Base-by-base conservation (phyloP, 2,888 invertebrate species). In the Leptinotarsa haldemani region DNA sequence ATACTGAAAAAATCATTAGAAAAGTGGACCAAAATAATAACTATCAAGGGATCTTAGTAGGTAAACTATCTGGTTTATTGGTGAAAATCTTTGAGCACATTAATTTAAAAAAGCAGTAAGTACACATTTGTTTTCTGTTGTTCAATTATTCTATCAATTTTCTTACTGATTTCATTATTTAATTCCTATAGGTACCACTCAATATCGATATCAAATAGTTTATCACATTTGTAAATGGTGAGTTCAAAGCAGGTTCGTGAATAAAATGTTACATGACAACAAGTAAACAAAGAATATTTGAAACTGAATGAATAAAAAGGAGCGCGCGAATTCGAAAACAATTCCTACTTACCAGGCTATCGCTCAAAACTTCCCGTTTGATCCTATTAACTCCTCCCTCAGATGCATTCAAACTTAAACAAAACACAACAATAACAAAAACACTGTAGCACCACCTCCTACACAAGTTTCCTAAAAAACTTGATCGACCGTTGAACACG, bases 401-500 rank as follows among this genome's bases (percentile, higher is more conserved):
- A 50, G 48, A 46, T 20, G 48, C 71, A 69, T 65, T 68, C 50
- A 70, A 76, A 73, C 73, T 70, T 68, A 73, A 78, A 76, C 76
- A 74, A 69, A 76, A 76, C 78, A 78, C 78, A 65, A 74, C 15
- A 53, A 67, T 50, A 73, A 77, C 74, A 70, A 75, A 56, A 73
- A 70, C 76, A 78, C 75, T 65, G 50, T 63, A 53, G 64, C 66
- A 74, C 76, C 73, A 77, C 69, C 69, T 71, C 70, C 71, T 53
- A 65, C 75, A 74, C 73, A 65, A 70, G 70, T 74, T 74, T 25
- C 47, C 63, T n/a, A 63, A 64, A 61, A 67, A 70, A 74, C 70
- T 67, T 63, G 46, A 61, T 52, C 40, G 25, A 63, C 67, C 61
- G 66, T 22, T 47, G 50, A 70, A 74, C 66, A 70, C 52, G 64